Evolutionary conservation across 23 tunicate species (phyloP), one percentile per base, ranked within the genome.

Genomic region (Oikopleura dioica): DNA sequence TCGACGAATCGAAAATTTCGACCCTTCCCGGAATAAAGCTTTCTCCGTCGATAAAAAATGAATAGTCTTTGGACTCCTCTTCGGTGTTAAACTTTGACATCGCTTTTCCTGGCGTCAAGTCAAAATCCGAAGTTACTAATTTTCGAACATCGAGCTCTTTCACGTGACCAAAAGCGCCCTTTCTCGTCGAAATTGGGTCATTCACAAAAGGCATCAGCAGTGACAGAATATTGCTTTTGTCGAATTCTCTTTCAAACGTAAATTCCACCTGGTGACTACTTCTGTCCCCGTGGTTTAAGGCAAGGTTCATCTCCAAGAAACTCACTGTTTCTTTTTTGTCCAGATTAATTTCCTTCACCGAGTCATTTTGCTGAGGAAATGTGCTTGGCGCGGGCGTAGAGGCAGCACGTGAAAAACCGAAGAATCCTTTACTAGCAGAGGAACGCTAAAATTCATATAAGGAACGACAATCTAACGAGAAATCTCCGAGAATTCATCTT

Each of bases 21-120:
- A 16, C 72, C 72, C 72, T 2, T 63, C 26, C 72, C 72, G 72
- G 72, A 63, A 63, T 5, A 28, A 16, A 63, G 72, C 30, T 31
- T 28, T 63, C 72, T 28, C 72, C 72, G 33, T 63, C 72, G 2
- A 63, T 63, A 63, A 12, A 63, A 63, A 63, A 63, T 16, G 72
- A 63, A 63, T 16, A 63, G 33, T 63, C 72, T 63, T 63, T 63
- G 2, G 16, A 2, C 26, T 63, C 72, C 72, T 63, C 72, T 24
- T 23, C 29, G 5, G 30, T 31, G 29, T 21, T 28, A 63, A 63
- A 63, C 26, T 63, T 63, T 16, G 16, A 23, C 30, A 63, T 28
- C 4, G 30, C 72, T 2, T 24, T 63, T 24, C 33, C 33, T 23
- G 72, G 72, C 26, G 16, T 31, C 4, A 63, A 63, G 2, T 23